Percentiles rank a stretch among this genome's conserved stretches.
phyloP scores from a whole-genome alignment of 2,888 invertebrate genomes.

The Corythucha ciliata region DNA sequence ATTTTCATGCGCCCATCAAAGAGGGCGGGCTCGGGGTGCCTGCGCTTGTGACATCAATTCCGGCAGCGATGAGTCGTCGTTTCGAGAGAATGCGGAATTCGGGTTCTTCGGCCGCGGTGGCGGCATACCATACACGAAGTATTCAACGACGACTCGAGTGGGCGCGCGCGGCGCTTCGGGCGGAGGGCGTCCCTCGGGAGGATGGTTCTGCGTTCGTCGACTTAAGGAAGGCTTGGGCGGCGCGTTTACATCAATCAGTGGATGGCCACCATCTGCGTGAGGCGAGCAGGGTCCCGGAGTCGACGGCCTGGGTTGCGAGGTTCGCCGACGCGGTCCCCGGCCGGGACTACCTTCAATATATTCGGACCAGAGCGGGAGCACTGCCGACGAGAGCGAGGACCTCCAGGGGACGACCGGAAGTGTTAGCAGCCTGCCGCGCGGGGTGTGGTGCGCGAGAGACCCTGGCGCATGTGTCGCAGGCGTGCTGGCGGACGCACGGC shows the following conservation, averaged over 20 bases:
- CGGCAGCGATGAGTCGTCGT: too few relatives aligned
- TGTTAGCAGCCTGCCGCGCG: slow-evolving; percentile 36
- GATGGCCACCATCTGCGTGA: slow-evolving; percentile 13
- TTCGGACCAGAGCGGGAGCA: slow-evolving; percentile 19
- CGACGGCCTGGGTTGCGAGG: slow-evolving; percentile 13
- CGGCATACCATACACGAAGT: too few relatives aligned
- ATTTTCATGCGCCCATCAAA: slow-evolving; percentile 37
- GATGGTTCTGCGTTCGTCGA: neutral
- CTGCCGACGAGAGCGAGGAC: neutral
- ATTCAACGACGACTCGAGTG: slow-evolving; percentile 1
- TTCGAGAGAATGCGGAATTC: too few relatives aligned
- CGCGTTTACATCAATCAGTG: neutral
- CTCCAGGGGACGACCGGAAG: neutral
- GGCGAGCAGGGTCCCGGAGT: neutral
- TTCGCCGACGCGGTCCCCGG: slow-evolving; percentile 32
- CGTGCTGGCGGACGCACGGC: slow-evolving; percentile 39
- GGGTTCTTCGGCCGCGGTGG: too few relatives aligned
- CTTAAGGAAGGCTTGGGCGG: too few relatives aligned
- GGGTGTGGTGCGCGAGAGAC: slow-evolving; percentile 39
- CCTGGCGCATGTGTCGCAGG: slow-evolving; percentile 38
- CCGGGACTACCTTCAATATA: slow-evolving; percentile 38
- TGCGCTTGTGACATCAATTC: slow-evolving; percentile 24
- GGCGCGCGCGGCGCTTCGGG: neutral
- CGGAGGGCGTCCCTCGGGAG: neutral
- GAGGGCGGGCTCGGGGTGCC: slow-evolving; percentile 36